phyloP scores from a whole-genome alignment of 1,140 invertebrate genomes.

The Heliothis virescens region DNA sequence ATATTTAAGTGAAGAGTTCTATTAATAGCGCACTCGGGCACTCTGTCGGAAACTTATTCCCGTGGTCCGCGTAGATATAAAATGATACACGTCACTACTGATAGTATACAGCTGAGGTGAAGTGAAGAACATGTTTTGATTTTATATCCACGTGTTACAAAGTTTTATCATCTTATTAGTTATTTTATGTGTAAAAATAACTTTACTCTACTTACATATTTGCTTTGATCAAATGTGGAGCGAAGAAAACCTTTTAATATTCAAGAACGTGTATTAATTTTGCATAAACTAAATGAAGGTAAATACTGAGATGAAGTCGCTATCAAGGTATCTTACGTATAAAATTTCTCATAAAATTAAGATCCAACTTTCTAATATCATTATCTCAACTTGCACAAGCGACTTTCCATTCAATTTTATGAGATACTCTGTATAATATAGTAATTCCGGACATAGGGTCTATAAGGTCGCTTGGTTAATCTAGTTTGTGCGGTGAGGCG shows the following conservation, averaged over 20 bases:
- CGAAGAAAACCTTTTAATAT: no score
- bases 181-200: no score
- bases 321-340: background rate
- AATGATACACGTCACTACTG: background rate
- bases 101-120: background rate
- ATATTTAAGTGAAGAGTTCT: conserved; percentile 12
- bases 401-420: conserved; percentile 31
- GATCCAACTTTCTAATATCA: conserved; percentile 13
- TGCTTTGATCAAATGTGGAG: no score
- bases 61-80: background rate
- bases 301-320: background rate
- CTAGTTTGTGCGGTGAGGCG: conserved; percentile 60
- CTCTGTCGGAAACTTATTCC: background rate
- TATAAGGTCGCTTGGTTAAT: conserved; percentile 59
- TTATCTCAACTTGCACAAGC: conserved; percentile 8
- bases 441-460: conserved; percentile 51
- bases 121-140: background rate
- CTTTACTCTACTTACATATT: no score
- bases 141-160: background rate
- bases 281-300: background rate
- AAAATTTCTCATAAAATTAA: conserved; percentile 13
- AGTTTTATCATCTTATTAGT: no score
- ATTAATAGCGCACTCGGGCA: conserved; percentile 9
- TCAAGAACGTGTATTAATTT: no score
- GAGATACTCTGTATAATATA: conserved; percentile 46